Conservation (phyloP, 2,113 vertebrate species). For the Haliaeetus leucogaster region DNA sequence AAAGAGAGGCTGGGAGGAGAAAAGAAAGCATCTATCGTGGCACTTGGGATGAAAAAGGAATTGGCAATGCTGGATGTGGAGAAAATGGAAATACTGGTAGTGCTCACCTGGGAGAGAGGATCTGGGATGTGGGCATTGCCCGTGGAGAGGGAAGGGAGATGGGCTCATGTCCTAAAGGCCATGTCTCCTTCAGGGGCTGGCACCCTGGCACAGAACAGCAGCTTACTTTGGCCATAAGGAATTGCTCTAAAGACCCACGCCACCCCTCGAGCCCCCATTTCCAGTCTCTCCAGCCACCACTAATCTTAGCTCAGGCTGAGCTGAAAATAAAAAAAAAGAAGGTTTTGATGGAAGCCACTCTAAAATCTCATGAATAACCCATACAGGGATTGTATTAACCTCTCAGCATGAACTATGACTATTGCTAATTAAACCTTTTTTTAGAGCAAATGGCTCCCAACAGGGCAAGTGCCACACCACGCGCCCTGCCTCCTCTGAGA, state of each 20-base stretch:
- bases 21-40: not conserved
- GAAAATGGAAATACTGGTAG: not conserved
- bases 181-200: not conserved
- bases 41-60: not conserved
- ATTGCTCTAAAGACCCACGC: too few relatives aligned
- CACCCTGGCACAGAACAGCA: not conserved
- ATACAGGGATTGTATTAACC: not conserved
- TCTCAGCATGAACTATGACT: not conserved
- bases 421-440: not conserved
- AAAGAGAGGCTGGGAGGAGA: not conserved
- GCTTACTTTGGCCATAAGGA: not conserved
- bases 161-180: not conserved
- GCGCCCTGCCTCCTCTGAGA: rapidly evolving
- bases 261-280: not conserved
- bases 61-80: not conserved
- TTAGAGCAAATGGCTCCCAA: not conserved
- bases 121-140: not conserved
- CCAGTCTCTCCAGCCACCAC: not conserved
- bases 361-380: not conserved
- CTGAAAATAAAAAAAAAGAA: not conserved
- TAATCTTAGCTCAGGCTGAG: not conserved
- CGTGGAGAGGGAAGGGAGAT: not conserved
- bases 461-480: not conserved
- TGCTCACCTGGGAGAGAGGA: not conserved
- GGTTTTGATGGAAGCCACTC: not conserved